A percentile compares a stretch with the other conserved stretches of the same genome.
Conservation (phyloP, 2,113 vertebrate genomes). For the Hydrochoerus hydrochaeris region DNA sequence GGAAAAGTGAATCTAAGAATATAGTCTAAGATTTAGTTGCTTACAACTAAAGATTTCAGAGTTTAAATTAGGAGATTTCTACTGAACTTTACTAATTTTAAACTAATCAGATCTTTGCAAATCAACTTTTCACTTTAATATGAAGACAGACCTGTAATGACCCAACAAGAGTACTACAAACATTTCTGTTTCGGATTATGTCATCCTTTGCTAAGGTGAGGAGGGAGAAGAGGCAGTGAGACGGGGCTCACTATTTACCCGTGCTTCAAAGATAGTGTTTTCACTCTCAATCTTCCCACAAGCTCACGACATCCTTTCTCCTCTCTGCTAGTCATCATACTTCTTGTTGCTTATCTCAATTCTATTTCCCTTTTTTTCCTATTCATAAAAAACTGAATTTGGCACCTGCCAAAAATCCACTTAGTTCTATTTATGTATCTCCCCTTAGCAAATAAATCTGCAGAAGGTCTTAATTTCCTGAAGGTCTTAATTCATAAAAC, state of each 20-base stretch:
- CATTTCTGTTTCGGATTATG: neutral
- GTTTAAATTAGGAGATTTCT: neutral
- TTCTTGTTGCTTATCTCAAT: neutral
- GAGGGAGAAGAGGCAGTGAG: accelerated
- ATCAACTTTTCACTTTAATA: constrained; percentile 15
- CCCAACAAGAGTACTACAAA: neutral
- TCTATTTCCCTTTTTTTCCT: neutral
- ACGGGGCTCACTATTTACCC: neutral
- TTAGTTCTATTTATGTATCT: neutral
- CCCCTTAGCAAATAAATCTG: neutral
- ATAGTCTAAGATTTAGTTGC: neutral
- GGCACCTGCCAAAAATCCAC: neutral
- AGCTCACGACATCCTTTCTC: neutral
- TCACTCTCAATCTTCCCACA: neutral
- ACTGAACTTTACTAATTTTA: neutral
- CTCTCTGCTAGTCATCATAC: neutral
- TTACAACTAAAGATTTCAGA: neutral
- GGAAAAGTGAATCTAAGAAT: neutral
- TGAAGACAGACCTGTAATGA: neutral
- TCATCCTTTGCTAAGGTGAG: neutral
- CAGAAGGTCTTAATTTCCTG: neutral
- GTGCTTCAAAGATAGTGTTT: neutral
- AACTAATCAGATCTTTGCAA: constrained; percentile 1
- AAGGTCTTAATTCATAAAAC: neutral
- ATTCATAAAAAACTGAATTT: neutral